phyloP scores from a whole-genome alignment of 1,140 invertebrate species.

The Procambarus clarkii region DNA sequence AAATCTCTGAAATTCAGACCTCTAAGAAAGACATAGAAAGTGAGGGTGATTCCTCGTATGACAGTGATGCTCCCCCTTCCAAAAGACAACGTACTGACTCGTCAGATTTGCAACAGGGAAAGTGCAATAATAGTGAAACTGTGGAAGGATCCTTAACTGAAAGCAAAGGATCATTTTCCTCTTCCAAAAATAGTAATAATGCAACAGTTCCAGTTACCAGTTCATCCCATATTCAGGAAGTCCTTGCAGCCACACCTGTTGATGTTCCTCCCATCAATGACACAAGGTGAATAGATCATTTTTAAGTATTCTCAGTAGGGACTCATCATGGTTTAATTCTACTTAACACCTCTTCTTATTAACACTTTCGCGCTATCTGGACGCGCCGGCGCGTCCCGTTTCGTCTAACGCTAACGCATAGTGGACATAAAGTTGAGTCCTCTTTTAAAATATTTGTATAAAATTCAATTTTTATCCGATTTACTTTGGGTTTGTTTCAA shows the following conservation, averaged over 20 bases:
- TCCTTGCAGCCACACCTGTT: slow-evolving; percentile 46
- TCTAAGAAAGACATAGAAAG: slow-evolving; percentile 38
- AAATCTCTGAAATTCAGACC: slow-evolving; percentile 11
- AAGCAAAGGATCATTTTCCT: slow-evolving; percentile 23
- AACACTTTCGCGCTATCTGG: no score
- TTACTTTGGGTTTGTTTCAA: no score
- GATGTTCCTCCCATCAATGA: slow-evolving; percentile 27
- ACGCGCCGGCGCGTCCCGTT: no score
- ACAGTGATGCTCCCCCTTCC: slow-evolving; percentile 51
- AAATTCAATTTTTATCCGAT: no score
- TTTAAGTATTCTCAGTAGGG: no score
- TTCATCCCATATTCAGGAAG: slow-evolving; percentile 5
- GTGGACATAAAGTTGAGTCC: no score
- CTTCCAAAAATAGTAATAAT: background rate
- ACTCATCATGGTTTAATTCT: no score
- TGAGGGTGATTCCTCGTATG: slow-evolving; percentile 47
- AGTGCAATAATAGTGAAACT: background rate
- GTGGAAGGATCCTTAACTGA: background rate
- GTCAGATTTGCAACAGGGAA: background rate
- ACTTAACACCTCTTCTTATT: no score
- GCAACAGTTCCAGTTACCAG: background rate
- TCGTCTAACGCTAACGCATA: no score
- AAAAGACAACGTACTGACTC: slow-evolving; percentile 37
- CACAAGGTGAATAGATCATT: slow-evolving; percentile 20
- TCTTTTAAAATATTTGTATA: no score